Conservation (phyloP, 2,113 vertebrate species). For the Paedocypris sp. region DNA sequence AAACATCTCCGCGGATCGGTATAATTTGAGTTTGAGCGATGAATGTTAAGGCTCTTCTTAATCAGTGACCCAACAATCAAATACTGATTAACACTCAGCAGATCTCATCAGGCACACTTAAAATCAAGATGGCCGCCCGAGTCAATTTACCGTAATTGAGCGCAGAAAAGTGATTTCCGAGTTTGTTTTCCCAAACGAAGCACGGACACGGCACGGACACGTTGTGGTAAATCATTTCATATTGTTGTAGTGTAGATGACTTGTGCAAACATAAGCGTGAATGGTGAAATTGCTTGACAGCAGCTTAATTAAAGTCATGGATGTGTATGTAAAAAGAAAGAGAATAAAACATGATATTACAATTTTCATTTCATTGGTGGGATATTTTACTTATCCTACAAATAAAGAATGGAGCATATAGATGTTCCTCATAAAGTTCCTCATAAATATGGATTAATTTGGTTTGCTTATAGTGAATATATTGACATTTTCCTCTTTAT, state of each 20-base stretch:
- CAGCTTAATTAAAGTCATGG: not conserved
- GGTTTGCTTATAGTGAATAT: no score
- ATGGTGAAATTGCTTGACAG: not conserved
- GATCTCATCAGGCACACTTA: slow-evolving; percentile 9
- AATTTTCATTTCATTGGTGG: no score
- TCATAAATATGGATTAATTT: no score
- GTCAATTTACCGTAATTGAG: not conserved
- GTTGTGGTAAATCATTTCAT: not conserved
- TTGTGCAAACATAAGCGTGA: no score
- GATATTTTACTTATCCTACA: no score
- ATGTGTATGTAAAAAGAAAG: not conserved
- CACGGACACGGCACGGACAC: not conserved
- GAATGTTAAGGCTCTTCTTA: slow-evolving; percentile 13
- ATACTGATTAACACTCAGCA: slow-evolving; percentile 17
- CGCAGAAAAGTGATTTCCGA: not conserved
- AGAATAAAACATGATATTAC: no score
- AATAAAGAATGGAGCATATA: no score
- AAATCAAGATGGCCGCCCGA: slow-evolving; percentile 4
- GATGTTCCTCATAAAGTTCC: no score
- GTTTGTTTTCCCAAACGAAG: not conserved
- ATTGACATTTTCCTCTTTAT: no score
- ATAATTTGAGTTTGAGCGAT: not conserved
- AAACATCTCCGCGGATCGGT: not conserved
- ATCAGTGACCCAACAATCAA: slow-evolving; percentile 27
- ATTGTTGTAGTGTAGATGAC: no score